Percentiles rank a stretch among this genome's conserved stretches.
Evolutionary conservation across 1,140 invertebrate genomes (phyloP).

Genomic region (Pseudomyrmex pallidus): DNA sequence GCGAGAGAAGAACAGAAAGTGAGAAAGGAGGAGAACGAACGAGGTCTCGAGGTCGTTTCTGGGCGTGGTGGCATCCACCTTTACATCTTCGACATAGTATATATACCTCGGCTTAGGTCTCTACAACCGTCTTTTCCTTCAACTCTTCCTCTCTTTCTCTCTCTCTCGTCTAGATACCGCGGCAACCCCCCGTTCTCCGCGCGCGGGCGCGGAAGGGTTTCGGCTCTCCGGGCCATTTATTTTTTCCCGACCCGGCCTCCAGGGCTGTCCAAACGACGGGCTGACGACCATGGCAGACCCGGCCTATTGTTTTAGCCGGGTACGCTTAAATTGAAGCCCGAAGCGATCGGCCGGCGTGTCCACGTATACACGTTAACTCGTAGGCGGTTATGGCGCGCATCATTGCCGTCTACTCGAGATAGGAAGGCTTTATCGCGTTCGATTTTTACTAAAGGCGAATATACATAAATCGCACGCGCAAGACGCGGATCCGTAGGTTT

Average conservation of each 20-base stretch:
- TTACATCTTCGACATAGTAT: conserved; percentile 67
- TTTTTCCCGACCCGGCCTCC: conserved; percentile 76
- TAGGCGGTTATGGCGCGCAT: conserved; percentile 68
- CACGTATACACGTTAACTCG: conserved; percentile 70
- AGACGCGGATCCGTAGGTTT: conserved; percentile 13
- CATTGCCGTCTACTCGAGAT: conserved; percentile 24
- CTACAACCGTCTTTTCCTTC: conserved; percentile 72
- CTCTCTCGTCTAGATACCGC: conserved; percentile 53
- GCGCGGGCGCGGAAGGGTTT: conserved; percentile 61
- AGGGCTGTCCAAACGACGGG: conserved; percentile 77
- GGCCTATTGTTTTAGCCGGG: conserved; percentile 78
- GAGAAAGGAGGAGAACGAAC: conserved; percentile 59
- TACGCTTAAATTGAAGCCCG: conserved; percentile 77
- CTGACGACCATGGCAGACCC: conserved; percentile 71
- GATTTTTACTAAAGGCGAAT: conserved; percentile 42
- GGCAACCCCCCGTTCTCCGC: conserved; percentile 58
- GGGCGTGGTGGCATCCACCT: conserved; percentile 80
- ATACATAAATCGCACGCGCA: conserved; percentile 20
- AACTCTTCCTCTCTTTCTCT: conserved; percentile 61
- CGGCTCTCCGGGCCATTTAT: conserved; percentile 78
- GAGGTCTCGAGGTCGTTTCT: conserved; percentile 79
- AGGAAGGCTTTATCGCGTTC: conserved; percentile 28
- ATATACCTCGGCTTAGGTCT: conserved; percentile 49
- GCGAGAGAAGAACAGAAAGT: conserved; percentile 39
- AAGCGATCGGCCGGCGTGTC: conserved; percentile 70